Conservation (phyloP, 2,113 vertebrate species). For the Tychaedon coryphoeus region DNA sequence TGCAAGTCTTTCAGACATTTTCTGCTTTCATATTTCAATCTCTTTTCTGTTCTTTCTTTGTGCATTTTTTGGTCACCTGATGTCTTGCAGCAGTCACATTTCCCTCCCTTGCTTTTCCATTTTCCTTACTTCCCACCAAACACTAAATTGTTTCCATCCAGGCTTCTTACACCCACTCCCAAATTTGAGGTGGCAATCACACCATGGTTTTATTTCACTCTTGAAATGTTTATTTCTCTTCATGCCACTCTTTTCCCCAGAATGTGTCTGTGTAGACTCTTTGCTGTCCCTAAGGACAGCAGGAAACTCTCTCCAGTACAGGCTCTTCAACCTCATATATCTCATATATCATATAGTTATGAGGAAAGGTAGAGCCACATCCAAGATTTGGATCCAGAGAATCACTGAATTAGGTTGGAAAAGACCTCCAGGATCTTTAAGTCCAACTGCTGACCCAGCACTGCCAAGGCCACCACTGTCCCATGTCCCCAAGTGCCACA, state of each 20-base stretch:
- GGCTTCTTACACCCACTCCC: not conserved
- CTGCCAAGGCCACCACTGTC: not conserved
- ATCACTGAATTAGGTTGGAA: not conserved
- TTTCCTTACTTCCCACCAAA: not conserved
- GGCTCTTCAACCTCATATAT: rapidly evolving
- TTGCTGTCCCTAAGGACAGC: not conserved
- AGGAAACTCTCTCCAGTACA: not conserved
- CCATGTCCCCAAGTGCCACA: not conserved
- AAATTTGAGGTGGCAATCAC: not conserved
- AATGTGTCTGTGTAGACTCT: rapidly evolving
- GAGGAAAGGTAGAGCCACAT: not conserved
- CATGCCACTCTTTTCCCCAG: not conserved
- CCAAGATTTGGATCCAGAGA: not conserved
- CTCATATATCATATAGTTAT: too few relatives aligned
- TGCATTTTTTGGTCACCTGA: not conserved
- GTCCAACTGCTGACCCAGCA: not conserved
- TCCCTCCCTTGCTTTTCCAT: not conserved
- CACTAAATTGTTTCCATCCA: not conserved
- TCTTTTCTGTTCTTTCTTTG: not conserved
- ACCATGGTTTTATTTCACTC: not conserved
- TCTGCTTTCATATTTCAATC: not conserved
- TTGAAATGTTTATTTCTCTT: not conserved
- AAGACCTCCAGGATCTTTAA: not conserved
- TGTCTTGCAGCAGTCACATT: not conserved
- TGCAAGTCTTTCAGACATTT: not conserved